Evolutionary conservation across 1,140 invertebrate genomes (phyloP), one percentile per base, ranked within the genome.

Genomic region (Drosophila persimilis): DNA sequence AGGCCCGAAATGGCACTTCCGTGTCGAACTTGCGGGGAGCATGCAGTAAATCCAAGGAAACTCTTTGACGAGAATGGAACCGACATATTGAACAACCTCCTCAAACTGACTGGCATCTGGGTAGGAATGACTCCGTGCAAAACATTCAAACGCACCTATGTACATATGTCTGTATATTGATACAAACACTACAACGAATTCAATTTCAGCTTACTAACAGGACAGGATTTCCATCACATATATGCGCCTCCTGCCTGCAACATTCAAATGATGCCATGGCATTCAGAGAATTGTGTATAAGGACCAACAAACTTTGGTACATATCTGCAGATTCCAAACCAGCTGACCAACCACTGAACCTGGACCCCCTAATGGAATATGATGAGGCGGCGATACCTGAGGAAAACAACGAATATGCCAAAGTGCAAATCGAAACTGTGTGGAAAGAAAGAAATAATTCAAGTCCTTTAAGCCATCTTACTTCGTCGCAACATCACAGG

Each of bases 221-320:
- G 0, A 3, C 3, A 1, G 47, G 43, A 9, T 43, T 62, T 8
- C 78, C 78, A 0, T 9, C n/a, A 5, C 29, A 20, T n/a, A 81
- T 81, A 45, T 81, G 78, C 4, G 11, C 39, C 0, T 50, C 56
- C 11, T 81, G 78, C 22, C 7, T 48, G 22, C 24, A 61, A 11
- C 26, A 80, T 3, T 63, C 80, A 6, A 56, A 80, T 6, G 22
- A 59, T n/a, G 77, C 77, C 13, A 47, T 65, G 6, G 43, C 45
- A 3, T 79, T 80, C 20, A 57, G 76, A n/a, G 41, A 63, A 4
- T 77, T 48, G 3, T 80, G 65, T 15, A 51, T 80, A 5, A 46
- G 39, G 15, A 56, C 11, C 0, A 56, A 79, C 20, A 39, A n/a
- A 2, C 11, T 39, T 15, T 71, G 60, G 55, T 35, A 45, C 1